Percentiles rank a stretch among this genome's conserved stretches.
Conservation (phyloP, 2,113 vertebrate genomes). For the Siphamia tubifer region DNA sequence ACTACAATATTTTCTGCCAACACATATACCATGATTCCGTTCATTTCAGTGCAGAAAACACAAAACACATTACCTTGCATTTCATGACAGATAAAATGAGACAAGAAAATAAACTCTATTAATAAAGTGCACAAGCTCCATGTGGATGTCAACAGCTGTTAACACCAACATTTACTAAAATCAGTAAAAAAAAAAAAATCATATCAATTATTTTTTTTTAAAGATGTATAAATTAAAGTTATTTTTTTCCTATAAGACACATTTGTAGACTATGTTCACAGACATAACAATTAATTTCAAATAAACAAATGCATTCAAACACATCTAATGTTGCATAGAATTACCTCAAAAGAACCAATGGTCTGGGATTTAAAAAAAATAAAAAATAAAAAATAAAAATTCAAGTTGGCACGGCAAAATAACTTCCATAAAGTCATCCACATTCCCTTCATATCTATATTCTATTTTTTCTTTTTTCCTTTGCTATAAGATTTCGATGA, state of each 20-base stretch:
- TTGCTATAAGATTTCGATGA: conserved; percentile 44
- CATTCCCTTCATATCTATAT: conserved; percentile 1
- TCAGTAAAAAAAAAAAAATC: conserved; percentile 77
- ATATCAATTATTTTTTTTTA: conserved; percentile 54
- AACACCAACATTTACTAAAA: conserved; percentile 74
- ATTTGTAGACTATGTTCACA: conserved; percentile 74
- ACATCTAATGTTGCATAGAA: conserved; percentile 95
- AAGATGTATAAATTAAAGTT: conserved; percentile 83
- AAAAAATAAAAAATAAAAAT: conserved; percentile 48
- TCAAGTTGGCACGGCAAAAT: conserved; percentile 84
- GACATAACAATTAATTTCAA: conserved; percentile 60
- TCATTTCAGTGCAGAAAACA: conserved; percentile 59
- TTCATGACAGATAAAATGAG: conserved; percentile 39
- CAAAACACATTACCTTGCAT: conserved; percentile 47
- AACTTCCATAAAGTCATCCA: conserved; percentile 53
- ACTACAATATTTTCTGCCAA: conserved; percentile 39
- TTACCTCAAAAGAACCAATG: conserved; percentile 86
- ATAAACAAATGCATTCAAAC: conserved; percentile 82
- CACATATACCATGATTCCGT: conserved; percentile 41
- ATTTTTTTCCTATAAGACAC: conserved; percentile 58
- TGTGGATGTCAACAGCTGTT: conserved; percentile 68
- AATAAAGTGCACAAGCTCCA: conserved; percentile 80
- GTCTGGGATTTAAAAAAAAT: conserved; percentile 70
- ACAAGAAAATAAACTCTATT: conserved; percentile 59
- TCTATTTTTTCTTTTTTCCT: conserved; percentile 14